Conservation (phyloP, 2,113 vertebrate genomes). For the Echinops telfairi region DNA sequence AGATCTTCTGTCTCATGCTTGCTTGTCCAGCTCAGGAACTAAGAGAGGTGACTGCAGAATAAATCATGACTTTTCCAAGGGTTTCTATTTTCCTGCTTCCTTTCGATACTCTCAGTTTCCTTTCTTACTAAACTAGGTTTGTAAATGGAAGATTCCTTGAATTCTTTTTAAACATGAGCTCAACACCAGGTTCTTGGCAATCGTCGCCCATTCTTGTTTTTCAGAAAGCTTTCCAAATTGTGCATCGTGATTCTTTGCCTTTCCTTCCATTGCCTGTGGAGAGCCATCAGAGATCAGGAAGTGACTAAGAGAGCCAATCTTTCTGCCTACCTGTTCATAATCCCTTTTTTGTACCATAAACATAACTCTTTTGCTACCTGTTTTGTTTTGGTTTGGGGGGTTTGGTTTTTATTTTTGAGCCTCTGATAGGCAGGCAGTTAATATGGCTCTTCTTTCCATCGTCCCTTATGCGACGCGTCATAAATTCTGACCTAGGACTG, state of each 20-base stretch:
- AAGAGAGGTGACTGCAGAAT: slow-evolving; percentile 39
- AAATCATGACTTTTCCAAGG: slow-evolving; percentile 56
- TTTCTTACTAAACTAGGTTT: slow-evolving; percentile 69
- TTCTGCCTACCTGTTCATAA: slow-evolving; percentile 77
- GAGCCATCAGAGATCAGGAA: slow-evolving; percentile 80
- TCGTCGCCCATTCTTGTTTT: slow-evolving; percentile 77
- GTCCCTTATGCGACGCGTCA: too few species aligned
- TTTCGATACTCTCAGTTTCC: slow-evolving; percentile 60
- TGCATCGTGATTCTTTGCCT: slow-evolving; percentile 79
- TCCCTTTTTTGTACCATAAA: slow-evolving; percentile 66
- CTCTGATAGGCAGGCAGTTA: too few species aligned
- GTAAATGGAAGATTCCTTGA: slow-evolving; percentile 75
- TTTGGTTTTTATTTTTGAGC: background rate
- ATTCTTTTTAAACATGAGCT: slow-evolving; percentile 80
- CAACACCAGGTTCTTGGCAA: slow-evolving; percentile 75
- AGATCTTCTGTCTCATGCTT: slow-evolving; percentile 62
- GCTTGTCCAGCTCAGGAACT: slow-evolving; percentile 42
- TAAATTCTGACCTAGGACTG: too few species aligned
- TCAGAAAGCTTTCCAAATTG: slow-evolving; percentile 80
- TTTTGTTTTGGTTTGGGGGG: background rate
- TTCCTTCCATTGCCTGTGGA: slow-evolving; percentile 77
- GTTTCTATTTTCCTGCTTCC: slow-evolving; percentile 40
- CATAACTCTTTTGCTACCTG: slow-evolving; percentile 41
- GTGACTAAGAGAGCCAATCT: slow-evolving; percentile 80
- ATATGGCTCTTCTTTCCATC: too few species aligned